phyloP scores from a whole-genome alignment of 2,113 vertebrate species.

The Tetrao urogallus region DNA sequence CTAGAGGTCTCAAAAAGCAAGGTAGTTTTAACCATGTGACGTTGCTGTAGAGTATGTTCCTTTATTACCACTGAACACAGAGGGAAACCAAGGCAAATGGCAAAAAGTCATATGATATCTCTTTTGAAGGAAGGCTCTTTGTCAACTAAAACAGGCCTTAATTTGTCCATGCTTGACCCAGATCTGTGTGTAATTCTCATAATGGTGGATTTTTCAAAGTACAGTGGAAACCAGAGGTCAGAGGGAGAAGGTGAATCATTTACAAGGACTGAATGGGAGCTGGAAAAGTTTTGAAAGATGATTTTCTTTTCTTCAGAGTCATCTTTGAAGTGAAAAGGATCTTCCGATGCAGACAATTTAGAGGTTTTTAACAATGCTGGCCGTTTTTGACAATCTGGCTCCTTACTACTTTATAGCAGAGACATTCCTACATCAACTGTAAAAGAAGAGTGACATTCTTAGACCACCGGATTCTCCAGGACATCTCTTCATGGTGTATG shows the following conservation, averaged over 20 bases:
- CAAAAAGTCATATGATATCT: background rate
- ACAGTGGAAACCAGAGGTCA: background rate
- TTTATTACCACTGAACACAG: background rate
- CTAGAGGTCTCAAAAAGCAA: background rate
- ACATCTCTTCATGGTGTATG: rapidly evolving
- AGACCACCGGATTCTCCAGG: background rate
- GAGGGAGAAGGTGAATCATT: background rate
- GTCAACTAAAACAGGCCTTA: background rate
- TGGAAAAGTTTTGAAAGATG: background rate
- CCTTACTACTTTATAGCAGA: background rate
- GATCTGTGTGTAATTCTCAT: background rate
- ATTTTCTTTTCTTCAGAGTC: background rate
- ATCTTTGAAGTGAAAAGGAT: background rate
- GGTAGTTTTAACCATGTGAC: background rate
- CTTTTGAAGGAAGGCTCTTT: background rate
- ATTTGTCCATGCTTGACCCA: background rate
- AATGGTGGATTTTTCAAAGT: background rate
- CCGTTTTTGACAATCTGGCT: background rate
- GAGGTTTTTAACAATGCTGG: background rate
- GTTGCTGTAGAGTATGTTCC: background rate
- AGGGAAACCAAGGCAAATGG: background rate
- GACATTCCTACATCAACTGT: background rate
- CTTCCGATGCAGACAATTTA: background rate
- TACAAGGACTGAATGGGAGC: background rate
- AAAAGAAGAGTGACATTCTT: background rate